A percentile compares a stretch with the other conserved stretches of the same genome.
Conservation (phyloP, 2,113 vertebrate species). For the Crotalus helleri region DNA sequence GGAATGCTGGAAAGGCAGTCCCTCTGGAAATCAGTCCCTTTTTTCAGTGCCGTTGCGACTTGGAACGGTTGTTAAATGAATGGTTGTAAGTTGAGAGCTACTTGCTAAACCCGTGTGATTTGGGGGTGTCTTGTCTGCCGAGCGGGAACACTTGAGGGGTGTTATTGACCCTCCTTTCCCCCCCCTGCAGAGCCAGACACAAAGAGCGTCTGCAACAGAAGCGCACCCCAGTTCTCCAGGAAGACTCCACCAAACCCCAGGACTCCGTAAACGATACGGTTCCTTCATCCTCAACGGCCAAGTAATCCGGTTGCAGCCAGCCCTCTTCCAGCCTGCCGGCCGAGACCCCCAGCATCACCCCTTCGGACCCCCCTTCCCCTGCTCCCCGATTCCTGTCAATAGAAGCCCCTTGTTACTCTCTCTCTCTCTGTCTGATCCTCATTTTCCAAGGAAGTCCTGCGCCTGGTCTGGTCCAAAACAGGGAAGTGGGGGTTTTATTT, state of each 20-base stretch:
- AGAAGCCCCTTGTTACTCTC: not conserved
- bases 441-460: not conserved
- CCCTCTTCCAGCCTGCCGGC: not conserved
- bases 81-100: too few species aligned
- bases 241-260: conserved; percentile 27
- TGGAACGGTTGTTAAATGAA: too few species aligned
- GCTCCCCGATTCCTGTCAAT: not conserved
- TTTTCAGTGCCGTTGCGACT: too few species aligned
- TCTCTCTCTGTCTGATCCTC: not conserved
- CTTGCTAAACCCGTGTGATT: not conserved
- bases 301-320: not conserved
- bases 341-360: not conserved
- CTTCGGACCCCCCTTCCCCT: rapidly evolving
- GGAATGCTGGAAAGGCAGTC: too few species aligned
- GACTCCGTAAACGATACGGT: not conserved
- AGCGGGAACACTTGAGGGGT: not conserved
- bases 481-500: not conserved
- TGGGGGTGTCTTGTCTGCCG: not conserved
- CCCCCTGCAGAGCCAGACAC: conserved; percentile 70
- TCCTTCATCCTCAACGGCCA: not conserved
- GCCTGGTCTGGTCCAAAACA: not conserved
- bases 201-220: conserved; percentile 75
- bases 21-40: too few species aligned
- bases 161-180: not conserved
- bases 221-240: conserved; percentile 69